phyloP scores from a whole-genome alignment of 2,888 invertebrate genomes.

The Cancer borealis region DNA sequence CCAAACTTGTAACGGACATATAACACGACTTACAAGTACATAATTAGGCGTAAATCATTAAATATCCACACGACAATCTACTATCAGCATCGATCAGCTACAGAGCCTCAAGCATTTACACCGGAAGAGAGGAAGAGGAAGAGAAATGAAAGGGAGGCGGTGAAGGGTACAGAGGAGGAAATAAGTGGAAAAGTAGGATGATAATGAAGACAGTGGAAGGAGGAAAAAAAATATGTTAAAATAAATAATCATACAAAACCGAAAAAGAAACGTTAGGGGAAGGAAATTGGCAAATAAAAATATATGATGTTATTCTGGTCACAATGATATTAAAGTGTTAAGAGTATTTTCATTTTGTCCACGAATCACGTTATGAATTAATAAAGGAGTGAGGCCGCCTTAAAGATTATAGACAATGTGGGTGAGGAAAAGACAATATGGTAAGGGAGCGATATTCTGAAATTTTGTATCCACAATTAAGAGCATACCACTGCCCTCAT shows the following conservation, averaged over 20 bases:
- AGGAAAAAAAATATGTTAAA: too few species aligned
- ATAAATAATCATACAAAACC: too few species aligned
- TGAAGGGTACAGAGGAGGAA: too few species aligned
- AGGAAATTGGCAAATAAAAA: too few species aligned
- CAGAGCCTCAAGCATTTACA: too few species aligned
- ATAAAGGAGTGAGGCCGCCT: background rate
- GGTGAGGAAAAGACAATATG: constrained; percentile 15
- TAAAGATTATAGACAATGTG: background rate
- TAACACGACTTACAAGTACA: background rate
- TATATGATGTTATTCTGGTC: background rate
- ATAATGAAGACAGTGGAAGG: too few species aligned
- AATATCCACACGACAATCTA: background rate
- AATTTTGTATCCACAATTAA: constrained; percentile 3
- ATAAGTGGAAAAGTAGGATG: too few species aligned
- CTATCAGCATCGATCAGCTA: background rate
- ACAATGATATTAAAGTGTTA: background rate
- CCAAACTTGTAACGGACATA: background rate
- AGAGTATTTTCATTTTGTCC: background rate
- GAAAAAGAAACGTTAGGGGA: too few species aligned
- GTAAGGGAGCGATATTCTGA: background rate
- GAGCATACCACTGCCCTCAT: background rate
- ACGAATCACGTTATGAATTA: background rate
- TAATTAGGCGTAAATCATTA: background rate
- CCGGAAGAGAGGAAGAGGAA: too few species aligned
- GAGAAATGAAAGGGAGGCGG: too few species aligned